Percentiles rank a stretch among this genome's conserved stretches.
Evolutionary conservation across 2,888 invertebrate species (phyloP).

Genomic region (Pterostichus niger): DNA sequence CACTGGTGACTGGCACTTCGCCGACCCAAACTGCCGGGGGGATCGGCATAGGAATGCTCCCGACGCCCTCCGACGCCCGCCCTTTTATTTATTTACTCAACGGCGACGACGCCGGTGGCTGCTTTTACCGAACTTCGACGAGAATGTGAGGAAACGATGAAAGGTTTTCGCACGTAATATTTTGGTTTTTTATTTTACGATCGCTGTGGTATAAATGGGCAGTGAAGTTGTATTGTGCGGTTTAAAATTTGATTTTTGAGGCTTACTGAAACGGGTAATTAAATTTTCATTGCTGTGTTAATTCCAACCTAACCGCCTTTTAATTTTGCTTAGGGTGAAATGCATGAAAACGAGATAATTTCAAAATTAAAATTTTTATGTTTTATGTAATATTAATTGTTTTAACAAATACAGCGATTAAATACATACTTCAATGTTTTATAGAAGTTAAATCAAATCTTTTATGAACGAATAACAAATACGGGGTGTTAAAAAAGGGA

Average conservation of each 20-base stretch:
- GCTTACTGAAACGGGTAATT: conserved; percentile 5
- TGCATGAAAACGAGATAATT: too few species aligned
- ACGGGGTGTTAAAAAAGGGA: too few species aligned
- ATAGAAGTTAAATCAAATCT: too few species aligned
- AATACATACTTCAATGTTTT: too few species aligned
- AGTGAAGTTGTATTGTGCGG: conserved; percentile 5
- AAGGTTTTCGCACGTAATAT: conserved; percentile 34
- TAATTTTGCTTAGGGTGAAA: not conserved
- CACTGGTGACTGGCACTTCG: conserved; percentile 11
- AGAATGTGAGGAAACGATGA: conserved; percentile 24
- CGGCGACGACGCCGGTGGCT: not conserved
- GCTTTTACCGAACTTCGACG: conserved; percentile 22
- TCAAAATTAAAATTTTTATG: too few species aligned
- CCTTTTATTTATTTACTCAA: conserved; percentile 32
- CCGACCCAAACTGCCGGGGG: conserved; percentile 17
- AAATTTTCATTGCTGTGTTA: not conserved
- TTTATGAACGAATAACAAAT: too few species aligned
- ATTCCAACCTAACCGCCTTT: not conserved
- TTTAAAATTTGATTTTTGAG: conserved; percentile 16
- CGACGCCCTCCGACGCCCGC: conserved; percentile 3
- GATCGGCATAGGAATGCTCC: conserved; percentile 12
- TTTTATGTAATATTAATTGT: too few species aligned
- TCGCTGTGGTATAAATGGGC: not conserved
- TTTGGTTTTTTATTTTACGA: conserved; percentile 30
- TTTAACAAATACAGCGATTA: too few species aligned